phyloP scores from a whole-genome alignment of 1,140 invertebrate species.

The Grapholita molesta region DNA sequence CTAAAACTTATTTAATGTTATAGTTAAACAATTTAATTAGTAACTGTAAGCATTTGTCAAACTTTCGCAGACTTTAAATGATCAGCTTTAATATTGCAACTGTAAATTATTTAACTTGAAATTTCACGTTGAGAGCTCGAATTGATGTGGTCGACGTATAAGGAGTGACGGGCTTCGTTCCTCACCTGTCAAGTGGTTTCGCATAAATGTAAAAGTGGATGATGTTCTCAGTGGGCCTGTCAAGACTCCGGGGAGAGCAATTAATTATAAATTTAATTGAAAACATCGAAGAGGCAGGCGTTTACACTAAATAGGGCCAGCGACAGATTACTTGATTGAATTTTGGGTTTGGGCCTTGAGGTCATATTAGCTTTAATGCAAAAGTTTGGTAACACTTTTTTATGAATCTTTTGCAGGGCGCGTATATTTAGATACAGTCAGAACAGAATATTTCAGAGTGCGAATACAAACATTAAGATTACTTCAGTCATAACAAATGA shows the following conservation, averaged over 20 bases:
- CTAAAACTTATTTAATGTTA: no score
- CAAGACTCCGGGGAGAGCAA: constrained; percentile 56
- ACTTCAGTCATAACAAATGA: neutral
- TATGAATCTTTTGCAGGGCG: neutral
- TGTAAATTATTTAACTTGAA: neutral
- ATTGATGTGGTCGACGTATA: constrained; percentile 31
- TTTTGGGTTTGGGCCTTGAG: neutral
- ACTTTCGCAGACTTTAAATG: neutral
- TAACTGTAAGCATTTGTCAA: no score
- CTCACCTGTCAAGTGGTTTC: constrained; percentile 59
- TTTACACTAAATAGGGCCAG: constrained; percentile 42
- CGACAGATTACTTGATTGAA: constrained; percentile 7
- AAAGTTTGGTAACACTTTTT: neutral
- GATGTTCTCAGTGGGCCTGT: constrained; percentile 58
- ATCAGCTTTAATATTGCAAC: neutral
- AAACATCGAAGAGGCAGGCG: constrained; percentile 42
- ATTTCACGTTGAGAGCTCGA: neutral
- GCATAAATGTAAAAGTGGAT: constrained; percentile 71
- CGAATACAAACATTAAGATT: no score
- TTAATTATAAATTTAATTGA: constrained; percentile 75
- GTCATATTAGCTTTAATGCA: neutral
- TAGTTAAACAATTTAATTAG: no score
- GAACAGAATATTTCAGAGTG: no score
- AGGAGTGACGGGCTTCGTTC: constrained; percentile 41
- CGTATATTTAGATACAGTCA: no score